Evolutionary conservation across 2,797 vertebrate genomes (phyloP), one percentile per base, ranked within the genome.

Genomic region (Danionella dracula): DNA sequence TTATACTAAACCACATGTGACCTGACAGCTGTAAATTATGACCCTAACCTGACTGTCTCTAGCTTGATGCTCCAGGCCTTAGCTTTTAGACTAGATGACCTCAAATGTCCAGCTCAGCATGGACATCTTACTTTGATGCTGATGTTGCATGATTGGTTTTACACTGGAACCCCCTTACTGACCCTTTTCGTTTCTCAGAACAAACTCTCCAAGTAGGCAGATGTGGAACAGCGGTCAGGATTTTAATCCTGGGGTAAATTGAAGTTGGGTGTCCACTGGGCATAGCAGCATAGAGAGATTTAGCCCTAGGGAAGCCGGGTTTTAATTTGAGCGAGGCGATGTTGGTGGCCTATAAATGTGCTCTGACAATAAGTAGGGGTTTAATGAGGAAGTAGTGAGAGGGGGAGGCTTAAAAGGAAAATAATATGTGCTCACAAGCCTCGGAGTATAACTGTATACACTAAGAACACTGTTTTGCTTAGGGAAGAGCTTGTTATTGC

Each of bases 121-220:
- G 12, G 55, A 73, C 70, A 34, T 71, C 8, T 59, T 67, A 19
- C 51, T 37, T 37, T 78, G 80, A 82, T 51, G 71, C 70, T 81
- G 82, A 84, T 82, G 70, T 75, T 75, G 77, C 70, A 68, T 75
- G 81, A 83, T 72, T 66, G 71, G 72, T 71, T 62, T 48, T 48
- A 35, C 16, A 12, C 15, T 68, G 34, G 48, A 38, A 2, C 1
- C 10, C 27, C 10, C 51, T 66, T 21, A 32, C 32, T 59, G 71
- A 70, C 53, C 62, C 56, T 44, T 34, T 65, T 31, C 20, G 19
- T 45, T 72, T 59, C 35, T 4, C 1, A 42, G 19, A 38, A 50
- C 41, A 50, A 20, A 27, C 60, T 74, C 62, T 37, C 8, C 42
- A 63, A 61, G 54, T 66, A 19, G 49, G 51, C 72, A 61, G 68